phyloP scores from a whole-genome alignment of 1,140 invertebrate genomes.

The Trichoplusia ni region DNA sequence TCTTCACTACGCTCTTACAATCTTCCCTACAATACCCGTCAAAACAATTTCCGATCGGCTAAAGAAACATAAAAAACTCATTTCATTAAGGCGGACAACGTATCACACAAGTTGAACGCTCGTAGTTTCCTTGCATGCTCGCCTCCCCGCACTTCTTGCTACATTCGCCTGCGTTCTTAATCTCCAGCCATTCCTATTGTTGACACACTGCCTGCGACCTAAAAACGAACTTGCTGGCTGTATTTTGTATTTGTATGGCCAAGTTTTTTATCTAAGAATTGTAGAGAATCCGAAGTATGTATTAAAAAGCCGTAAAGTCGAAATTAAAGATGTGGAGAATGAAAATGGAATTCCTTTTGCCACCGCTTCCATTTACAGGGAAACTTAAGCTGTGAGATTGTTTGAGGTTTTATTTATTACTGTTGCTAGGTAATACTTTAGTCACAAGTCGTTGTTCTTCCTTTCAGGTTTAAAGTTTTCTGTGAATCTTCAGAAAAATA shows the following conservation, averaged over 20 bases:
- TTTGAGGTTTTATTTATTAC: no score
- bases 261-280: conserved; percentile 3
- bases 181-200: conserved; percentile 46
- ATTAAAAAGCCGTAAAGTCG: background rate
- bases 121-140: background rate
- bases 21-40: no score
- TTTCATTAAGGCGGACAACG: conserved; percentile 14
- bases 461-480: no score
- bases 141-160: conserved; percentile 20
- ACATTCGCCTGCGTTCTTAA: conserved; percentile 37
- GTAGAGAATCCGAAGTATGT: conserved; percentile 3
- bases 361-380: no score
- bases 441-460: no score
- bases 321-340: no score
- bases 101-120: conserved; percentile 16
- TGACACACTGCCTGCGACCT: conserved; percentile 45
- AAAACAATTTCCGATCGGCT: background rate
- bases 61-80: conserved; percentile 20
- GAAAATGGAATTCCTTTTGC: no score
- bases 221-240: conserved; percentile 33
- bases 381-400: no score
- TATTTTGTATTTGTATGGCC: conserved; percentile 7
- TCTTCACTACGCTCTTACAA: no score
- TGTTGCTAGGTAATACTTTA: no score
- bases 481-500: no score